Conservation (phyloP, 1,140 invertebrate species). For the Maniola jurtina region DNA sequence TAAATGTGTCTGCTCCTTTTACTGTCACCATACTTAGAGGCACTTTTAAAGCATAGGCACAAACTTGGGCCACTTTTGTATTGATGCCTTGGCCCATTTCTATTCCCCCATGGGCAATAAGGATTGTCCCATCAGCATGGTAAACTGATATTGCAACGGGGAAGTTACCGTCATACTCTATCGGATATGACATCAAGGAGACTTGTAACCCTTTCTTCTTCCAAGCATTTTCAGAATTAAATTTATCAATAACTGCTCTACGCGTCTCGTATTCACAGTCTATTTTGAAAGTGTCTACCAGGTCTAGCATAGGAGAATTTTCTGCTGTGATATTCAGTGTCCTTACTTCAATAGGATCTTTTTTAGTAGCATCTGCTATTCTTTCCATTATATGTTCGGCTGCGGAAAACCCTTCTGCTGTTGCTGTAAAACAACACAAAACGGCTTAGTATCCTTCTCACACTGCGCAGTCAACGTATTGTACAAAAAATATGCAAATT, state of each 20-base stretch:
- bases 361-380: conserved; percentile 82
- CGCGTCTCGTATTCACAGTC: conserved; percentile 80
- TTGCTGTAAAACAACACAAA: conserved; percentile 70
- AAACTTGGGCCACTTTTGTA: conserved; percentile 85
- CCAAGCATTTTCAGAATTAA: conserved; percentile 81
- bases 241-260: conserved; percentile 56
- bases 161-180: conserved; percentile 75
- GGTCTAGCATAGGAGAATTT: conserved; percentile 69
- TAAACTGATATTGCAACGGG: conserved; percentile 82
- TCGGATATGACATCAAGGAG: conserved; percentile 79
- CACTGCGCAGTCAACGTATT: too few species aligned
- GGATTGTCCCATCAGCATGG: conserved; percentile 83
- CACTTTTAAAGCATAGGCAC: conserved; percentile 86
- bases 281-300: conserved; percentile 73
- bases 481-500: too few species aligned
- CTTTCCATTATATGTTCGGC: conserved; percentile 92
- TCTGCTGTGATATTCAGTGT: conserved; percentile 80
- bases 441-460: too few species aligned
- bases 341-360: conserved; percentile 85
- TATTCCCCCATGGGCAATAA: conserved; percentile 84
- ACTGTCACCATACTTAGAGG: conserved; percentile 85
- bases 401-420: conserved; percentile 83
- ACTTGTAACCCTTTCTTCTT: conserved; percentile 82
- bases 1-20: conserved; percentile 83
- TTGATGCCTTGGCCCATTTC: conserved; percentile 88